These are phyloP conservation scores for Rhyacichthys aspro DNA, from an alignment of 2,797 vertebrate species.

Conservation along the genomic window DNA sequence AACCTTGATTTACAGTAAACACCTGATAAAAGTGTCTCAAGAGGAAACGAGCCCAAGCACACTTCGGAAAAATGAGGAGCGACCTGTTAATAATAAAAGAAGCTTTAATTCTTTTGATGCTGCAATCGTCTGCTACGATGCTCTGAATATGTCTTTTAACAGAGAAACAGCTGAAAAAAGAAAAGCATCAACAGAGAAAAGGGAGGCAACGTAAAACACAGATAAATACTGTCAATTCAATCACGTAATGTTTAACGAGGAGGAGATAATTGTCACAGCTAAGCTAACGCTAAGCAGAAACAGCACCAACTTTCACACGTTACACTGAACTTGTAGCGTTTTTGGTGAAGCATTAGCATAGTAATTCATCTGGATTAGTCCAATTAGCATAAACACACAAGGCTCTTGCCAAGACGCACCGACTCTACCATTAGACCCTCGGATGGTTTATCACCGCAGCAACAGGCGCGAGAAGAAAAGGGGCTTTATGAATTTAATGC, in stretches of 20 bases:
- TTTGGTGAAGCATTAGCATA: conserved; percentile 34
- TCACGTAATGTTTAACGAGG: too few species aligned
- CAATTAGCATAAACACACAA: conserved; percentile 39
- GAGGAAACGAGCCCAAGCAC: conserved; percentile 33
- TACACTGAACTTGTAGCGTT: too few species aligned
- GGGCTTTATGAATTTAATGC: background rate
- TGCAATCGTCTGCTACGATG: too few species aligned
- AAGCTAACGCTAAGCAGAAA: too few species aligned
- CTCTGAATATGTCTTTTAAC: too few species aligned
- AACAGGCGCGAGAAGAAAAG: background rate
- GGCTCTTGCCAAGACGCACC: conserved; percentile 19
- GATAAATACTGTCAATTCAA: too few species aligned
- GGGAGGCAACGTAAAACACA: too few species aligned
- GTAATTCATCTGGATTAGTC: conserved; percentile 31
- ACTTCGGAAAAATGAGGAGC: conserved; percentile 25
- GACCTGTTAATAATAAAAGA: conserved; percentile 42
- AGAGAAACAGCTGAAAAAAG: too few species aligned
- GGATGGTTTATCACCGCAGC: background rate
- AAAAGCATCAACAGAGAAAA: too few species aligned
- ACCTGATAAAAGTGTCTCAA: conserved; percentile 1
- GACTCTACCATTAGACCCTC: conserved; percentile 3
- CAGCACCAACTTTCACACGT: too few species aligned
- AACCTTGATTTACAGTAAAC: conserved; percentile 35
- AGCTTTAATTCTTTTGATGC: too few species aligned
- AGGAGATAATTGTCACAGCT: too few species aligned